Evolutionary conservation across 2,888 invertebrate genomes (phyloP).

Genomic region (Linyphia triangularis): DNA sequence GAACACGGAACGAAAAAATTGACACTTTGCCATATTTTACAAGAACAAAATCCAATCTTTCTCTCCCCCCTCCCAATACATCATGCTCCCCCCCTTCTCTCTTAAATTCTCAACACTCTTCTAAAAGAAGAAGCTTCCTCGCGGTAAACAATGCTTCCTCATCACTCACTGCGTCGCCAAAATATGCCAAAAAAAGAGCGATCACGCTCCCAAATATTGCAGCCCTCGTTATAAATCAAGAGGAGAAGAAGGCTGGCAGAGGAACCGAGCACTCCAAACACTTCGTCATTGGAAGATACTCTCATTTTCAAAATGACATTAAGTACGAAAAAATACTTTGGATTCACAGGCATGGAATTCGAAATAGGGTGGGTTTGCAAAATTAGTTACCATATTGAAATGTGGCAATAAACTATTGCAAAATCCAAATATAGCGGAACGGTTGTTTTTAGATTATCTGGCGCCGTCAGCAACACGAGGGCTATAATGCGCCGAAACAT

Average conservation of each 20-base stretch:
- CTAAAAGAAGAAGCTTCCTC: neutral
- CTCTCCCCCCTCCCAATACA: neutral
- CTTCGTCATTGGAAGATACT: too few species aligned
- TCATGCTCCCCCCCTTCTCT: neutral
- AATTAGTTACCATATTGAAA: too few species aligned
- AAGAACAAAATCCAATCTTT: neutral
- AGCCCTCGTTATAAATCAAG: conserved; percentile 58
- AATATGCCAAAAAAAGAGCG: conserved; percentile 65
- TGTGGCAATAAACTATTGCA: too few species aligned
- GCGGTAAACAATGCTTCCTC: neutral
- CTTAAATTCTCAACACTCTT: conserved; percentile 20
- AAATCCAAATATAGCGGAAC: too few species aligned
- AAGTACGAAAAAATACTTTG: too few species aligned
- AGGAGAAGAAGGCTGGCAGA: conserved; percentile 29
- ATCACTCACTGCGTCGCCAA: conserved; percentile 56
- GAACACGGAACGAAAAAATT: neutral
- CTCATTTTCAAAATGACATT: too few species aligned
- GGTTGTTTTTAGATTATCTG: too few species aligned
- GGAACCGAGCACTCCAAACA: too few species aligned
- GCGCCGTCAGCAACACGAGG: too few species aligned
- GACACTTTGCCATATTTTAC: neutral
- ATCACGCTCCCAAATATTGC: conserved; percentile 53
- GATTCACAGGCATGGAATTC: too few species aligned
- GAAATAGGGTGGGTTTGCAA: too few species aligned
- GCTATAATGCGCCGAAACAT: too few species aligned